phyloP scores from a whole-genome alignment of 2,797 vertebrate genomes.

The Sebastes umbrosus region DNA sequence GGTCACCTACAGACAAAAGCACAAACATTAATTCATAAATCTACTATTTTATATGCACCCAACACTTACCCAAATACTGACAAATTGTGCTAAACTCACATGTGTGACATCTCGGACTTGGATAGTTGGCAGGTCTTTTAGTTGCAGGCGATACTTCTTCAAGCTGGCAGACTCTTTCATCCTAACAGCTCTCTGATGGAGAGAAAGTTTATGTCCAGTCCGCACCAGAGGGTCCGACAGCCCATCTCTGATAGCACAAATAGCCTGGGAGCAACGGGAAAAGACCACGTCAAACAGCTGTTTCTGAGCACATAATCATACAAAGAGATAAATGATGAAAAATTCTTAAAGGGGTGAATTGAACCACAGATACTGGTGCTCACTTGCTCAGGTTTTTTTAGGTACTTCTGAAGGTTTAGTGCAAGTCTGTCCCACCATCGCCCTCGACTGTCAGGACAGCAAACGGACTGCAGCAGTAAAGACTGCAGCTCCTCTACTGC shows the following conservation, averaged over 20 bases:
- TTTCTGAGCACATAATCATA: neutral
- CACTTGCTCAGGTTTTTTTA: conserved; percentile 89
- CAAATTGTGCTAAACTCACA: conserved; percentile 75
- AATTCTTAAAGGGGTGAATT: neutral
- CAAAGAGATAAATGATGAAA: neutral
- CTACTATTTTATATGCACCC: neutral
- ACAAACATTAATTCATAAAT: neutral
- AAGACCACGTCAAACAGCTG: neutral
- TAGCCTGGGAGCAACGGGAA: conserved; percentile 76
- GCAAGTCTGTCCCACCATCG: conserved; percentile 97
- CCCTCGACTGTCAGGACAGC: conserved; percentile 92
- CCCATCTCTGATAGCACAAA: conserved; percentile 84
- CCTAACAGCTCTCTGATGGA: conserved; percentile 89
- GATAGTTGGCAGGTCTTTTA: conserved; percentile 83
- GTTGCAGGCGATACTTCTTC: conserved; percentile 78
- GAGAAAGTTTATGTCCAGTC: conserved; percentile 90
- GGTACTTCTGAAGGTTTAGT: conserved; percentile 94
- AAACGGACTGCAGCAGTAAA: conserved; percentile 87
- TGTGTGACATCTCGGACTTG: conserved; percentile 87
- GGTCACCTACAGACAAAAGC: conserved; percentile 84
- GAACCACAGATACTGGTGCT: neutral
- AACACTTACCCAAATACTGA: neutral
- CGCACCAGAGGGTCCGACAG: conserved; percentile 89
- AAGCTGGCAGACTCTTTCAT: conserved; percentile 89
- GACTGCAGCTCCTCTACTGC: conserved; percentile 86